phyloP scores from a whole-genome alignment of 2,888 invertebrate genomes.

The Scotopteryx bipunctaria region DNA sequence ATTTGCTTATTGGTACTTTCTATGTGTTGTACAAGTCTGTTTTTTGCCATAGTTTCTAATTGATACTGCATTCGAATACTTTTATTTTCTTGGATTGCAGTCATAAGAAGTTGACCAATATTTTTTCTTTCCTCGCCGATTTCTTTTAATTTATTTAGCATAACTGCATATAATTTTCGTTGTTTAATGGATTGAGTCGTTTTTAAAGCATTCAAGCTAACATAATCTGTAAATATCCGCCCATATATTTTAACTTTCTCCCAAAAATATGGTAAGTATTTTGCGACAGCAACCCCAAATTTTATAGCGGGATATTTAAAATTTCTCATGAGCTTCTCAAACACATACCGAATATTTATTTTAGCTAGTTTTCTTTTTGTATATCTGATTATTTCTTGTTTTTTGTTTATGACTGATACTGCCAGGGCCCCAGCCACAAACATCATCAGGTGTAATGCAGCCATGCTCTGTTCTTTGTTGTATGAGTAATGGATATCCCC shows the following conservation, averaged over 20 bases:
- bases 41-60: conserved; percentile 61
- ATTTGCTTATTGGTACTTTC: conserved; percentile 60
- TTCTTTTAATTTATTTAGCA: conserved; percentile 61
- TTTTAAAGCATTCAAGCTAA: conserved; percentile 10
- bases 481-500: conserved; percentile 10
- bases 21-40: conserved; percentile 54
- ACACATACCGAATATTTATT: conserved; percentile 33
- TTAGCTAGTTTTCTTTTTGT: conserved; percentile 42
- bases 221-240: neutral
- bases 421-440: conserved; percentile 59
- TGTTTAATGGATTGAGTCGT: conserved; percentile 13
- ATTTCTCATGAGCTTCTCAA: conserved; percentile 26
- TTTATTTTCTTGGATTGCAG: conserved; percentile 68
- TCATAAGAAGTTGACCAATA: conserved; percentile 56
- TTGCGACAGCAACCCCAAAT: conserved; percentile 36
- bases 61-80: conserved; percentile 60
- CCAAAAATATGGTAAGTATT: conserved; percentile 37
- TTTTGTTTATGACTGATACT: conserved; percentile 55
- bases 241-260: conserved; percentile 22
- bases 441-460: conserved; percentile 50
- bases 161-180: conserved; percentile 42
- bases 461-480: conserved; percentile 28
- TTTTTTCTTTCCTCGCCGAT: conserved; percentile 59
- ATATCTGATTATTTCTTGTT: conserved; percentile 48
- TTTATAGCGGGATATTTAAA: conserved; percentile 44